Evolutionary conservation across 2,113 vertebrate species (phyloP).

Genomic region (Perca flavescens): DNA sequence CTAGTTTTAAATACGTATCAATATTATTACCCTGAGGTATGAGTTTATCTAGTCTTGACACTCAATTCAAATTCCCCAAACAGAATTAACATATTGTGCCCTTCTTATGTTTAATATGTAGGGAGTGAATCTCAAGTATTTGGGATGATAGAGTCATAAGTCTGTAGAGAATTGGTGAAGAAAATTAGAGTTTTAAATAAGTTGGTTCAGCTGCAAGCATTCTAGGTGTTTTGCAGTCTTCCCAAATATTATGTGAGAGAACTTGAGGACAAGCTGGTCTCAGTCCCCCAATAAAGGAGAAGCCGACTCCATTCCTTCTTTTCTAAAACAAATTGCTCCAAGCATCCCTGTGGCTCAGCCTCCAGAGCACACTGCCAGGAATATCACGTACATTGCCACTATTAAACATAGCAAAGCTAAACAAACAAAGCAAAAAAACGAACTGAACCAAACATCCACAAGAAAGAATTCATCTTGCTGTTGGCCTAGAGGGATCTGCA

Average conservation of each 20-base stretch:
- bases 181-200: conserved; percentile 12
- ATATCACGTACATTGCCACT: conserved; percentile 22
- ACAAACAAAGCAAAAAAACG: conserved; percentile 1
- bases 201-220: conserved; percentile 16
- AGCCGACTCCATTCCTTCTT: conserved; percentile 38
- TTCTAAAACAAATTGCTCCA: conserved; percentile 68
- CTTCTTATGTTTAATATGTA: conserved; percentile 7
- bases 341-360: conserved; percentile 63
- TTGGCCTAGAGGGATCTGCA: conserved; percentile 29
- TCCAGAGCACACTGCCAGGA: conserved; percentile 27
- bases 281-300: conserved; percentile 30
- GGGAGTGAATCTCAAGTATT: conserved; percentile 3
- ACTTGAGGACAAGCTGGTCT: conserved; percentile 49
- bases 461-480: conserved; percentile 24
- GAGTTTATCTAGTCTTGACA: not conserved
- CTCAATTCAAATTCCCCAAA: not conserved
- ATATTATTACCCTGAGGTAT: not conserved
- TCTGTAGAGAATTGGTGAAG: conserved; percentile 7
- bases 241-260: conserved; percentile 30
- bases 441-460: conserved; percentile 7
- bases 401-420: conserved; percentile 33
- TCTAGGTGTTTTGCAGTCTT: conserved; percentile 9
- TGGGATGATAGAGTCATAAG: not conserved
- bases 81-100: not conserved
- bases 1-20: not conserved